Evolutionary conservation across 2,888 invertebrate species (phyloP).

Genomic region (Mamestra brassicae): DNA sequence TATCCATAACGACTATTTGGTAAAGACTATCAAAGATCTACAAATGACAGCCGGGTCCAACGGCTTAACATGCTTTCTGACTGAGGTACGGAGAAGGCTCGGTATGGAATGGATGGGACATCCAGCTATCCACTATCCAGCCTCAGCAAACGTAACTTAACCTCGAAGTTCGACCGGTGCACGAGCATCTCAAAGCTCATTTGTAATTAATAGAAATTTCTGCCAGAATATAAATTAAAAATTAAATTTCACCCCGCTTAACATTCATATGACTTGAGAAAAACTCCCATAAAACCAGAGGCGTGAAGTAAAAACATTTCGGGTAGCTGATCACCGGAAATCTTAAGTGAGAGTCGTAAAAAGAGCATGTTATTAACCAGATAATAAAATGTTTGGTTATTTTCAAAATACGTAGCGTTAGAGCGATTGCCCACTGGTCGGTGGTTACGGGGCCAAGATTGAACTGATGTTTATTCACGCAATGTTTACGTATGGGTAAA

Average conservation of each 20-base stretch:
- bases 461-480: conserved; percentile 64
- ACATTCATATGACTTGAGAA: conserved; percentile 15
- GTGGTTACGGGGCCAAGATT: conserved; percentile 54
- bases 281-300: conserved; percentile 39
- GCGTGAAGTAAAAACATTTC: conserved; percentile 62
- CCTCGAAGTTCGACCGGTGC: no score
- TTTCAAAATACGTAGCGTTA: conserved; percentile 62
- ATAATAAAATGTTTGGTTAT: conserved; percentile 66
- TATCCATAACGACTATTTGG: no score
- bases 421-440: conserved; percentile 40
- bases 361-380: conserved; percentile 63
- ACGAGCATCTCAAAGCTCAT: background rate
- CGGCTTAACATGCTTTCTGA: no score
- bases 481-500: conserved; percentile 68
- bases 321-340: conserved; percentile 68
- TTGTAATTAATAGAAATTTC: background rate
- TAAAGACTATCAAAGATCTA: no score
- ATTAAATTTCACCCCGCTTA: background rate
- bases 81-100: no score
- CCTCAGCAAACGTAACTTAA: no score
- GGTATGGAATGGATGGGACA: no score
- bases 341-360: conserved; percentile 67
- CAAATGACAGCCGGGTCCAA: no score
- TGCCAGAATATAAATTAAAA: conserved; percentile 5
- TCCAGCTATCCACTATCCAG: no score